Percentiles rank a stretch among this genome's conserved stretches.
These are phyloP conservation scores for Spatula versicolor DNA, from an alignment of 2,797 vertebrate species.

Conservation along the genomic window DNA sequence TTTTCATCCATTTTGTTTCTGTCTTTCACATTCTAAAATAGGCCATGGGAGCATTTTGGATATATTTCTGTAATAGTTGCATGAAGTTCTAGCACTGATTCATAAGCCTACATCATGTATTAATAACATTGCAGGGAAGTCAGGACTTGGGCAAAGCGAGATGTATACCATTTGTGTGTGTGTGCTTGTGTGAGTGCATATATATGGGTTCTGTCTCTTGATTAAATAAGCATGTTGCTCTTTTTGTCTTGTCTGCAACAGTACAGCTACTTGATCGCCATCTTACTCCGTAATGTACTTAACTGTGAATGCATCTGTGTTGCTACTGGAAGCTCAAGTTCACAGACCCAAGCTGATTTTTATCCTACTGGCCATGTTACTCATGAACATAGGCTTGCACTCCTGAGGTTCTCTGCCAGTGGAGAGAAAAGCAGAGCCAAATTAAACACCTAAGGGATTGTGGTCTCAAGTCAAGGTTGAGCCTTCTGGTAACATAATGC, in stretches of 20 bases:
- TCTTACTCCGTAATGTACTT: background rate
- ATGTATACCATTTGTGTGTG: background rate
- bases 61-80: background rate
- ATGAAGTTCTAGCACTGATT: background rate
- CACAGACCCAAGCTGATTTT: background rate
- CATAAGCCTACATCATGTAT: background rate
- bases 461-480: background rate
- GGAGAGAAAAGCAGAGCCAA: background rate
- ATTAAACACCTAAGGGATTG: background rate
- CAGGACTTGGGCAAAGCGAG: background rate
- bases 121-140: background rate
- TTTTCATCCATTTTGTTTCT: slow-evolving; percentile 66
- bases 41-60: background rate
- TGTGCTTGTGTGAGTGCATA: background rate
- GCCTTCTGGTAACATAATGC: background rate
- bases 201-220: background rate
- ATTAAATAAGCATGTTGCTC: background rate
- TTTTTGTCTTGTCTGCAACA: background rate
- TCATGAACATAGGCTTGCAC: background rate
- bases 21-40: slow-evolving; percentile 57
- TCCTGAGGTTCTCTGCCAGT: background rate
- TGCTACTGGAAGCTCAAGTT: background rate
- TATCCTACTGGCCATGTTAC: background rate
- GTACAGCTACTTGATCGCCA: background rate
- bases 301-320: fast-evolving